Percentiles rank a stretch among this genome's conserved stretches.
phyloP scores from a whole-genome alignment of 2,113 vertebrate species.

The Strix uralensis region DNA sequence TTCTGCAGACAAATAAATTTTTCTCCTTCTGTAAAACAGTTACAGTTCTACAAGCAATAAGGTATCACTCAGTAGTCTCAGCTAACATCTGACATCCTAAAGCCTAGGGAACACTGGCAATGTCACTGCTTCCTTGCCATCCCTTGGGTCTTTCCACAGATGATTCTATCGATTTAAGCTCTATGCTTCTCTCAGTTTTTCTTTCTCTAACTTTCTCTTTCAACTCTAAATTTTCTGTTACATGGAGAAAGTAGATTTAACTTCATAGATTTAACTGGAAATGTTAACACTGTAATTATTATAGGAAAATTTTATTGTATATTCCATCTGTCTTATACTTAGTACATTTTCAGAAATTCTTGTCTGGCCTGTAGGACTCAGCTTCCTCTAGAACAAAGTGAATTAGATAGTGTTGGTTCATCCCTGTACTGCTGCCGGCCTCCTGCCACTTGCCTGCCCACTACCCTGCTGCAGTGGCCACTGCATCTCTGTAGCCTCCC shows the following conservation, averaged over 20 bases:
- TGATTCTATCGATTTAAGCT: neutral
- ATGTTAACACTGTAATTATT: neutral
- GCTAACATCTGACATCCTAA: neutral
- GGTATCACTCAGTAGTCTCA: neutral
- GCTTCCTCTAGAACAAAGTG: neutral
- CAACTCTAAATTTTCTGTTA: neutral
- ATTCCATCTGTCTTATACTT: neutral
- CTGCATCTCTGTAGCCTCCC: neutral
- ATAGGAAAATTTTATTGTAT: neutral
- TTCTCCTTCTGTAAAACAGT: neutral
- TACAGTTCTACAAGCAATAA: neutral
- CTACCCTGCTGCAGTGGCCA: neutral
- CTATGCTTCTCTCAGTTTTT: neutral
- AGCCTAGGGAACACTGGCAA: neutral
- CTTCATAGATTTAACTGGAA: neutral
- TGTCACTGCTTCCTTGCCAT: neutral
- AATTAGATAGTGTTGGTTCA: neutral
- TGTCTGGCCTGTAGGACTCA: neutral
- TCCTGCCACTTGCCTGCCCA: neutral
- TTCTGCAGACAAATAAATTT: neutral
- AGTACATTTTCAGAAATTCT: neutral
- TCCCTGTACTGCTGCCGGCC: neutral
- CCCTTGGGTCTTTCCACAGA: neutral
- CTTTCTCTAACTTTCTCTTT: neutral
- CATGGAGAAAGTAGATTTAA: neutral